Evolutionary conservation across 2,888 invertebrate species (phyloP), one percentile per base, ranked within the genome.

Genomic region (Maniola hyperantus): DNA sequence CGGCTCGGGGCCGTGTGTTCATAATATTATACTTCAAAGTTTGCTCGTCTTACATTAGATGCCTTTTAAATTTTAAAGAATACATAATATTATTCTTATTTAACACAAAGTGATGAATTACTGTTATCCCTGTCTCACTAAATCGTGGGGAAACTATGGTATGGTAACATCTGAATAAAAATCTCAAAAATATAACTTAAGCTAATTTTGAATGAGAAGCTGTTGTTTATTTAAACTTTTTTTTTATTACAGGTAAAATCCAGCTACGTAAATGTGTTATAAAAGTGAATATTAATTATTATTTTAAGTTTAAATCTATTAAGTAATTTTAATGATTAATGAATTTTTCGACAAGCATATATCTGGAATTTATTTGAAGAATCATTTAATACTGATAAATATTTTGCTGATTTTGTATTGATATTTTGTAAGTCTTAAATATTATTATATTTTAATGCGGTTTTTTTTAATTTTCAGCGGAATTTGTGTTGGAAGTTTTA

Each of bases 331-430:
- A 36, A 66, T 70, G 64, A 66, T n/a, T n/a, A n/a, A n/a, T 70
- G 66, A 66, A 20, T 53, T 51, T 69, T 67, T 74, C 71, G 87
- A 87, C 87, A 87, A 87, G 87, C 86, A 87, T 87, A 87, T 87
- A 87, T 82, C 87, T 86, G 71, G 80, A 83, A 77, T 70, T 44
- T 64, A 71, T 72, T 83, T 87, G 87, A 83, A 84, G 86, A 87
- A 8, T 68, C 75, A 20, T 54, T 15, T n/a, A n/a, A 65, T 51
- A 62, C 83, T 83, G 84, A 83, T 55, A 36, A 50, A 48, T 18
- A 1, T 48, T 15, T 44, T 13, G 33, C 46, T 55, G 4, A 44
- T 54, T 61, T 44, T 18, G 2, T 20, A 26, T 11, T 20, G 2
- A 51, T 51, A 6, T 6, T 2, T 26, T 26, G 4, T 2, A 26